Base-by-base conservation (phyloP, 2,888 invertebrate species). In the Artemia sinica region DNA sequence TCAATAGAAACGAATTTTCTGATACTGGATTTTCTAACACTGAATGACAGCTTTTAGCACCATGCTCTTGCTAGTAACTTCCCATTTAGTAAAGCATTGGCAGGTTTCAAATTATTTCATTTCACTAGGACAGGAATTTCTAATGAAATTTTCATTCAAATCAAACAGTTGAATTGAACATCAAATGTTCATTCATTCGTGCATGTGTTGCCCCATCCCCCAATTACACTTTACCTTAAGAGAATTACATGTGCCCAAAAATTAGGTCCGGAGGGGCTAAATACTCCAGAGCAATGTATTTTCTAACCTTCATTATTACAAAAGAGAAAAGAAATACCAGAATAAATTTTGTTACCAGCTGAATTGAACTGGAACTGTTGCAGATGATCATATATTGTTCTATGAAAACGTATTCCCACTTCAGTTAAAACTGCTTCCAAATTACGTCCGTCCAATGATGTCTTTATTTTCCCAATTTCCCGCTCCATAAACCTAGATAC, bases 301-400 rank as follows among this genome's bases (percentile, higher is more conserved):
- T n/a, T 49, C 65, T 49, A 71, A 41, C 51, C 49, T 52, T 41
- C 49, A 66, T 41, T 70, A 49, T 71, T 63, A 63, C 13, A 67
- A 69, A 28, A 71, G 12, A n/a, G 50, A n/a, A 18, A 71, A 58
- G 4, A 41, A 41, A 41, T 6, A 2, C 41, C 41, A 41, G 41
- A 41, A 41, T 41, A 41, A 41, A 41, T 41, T 6, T 9, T 48
- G 70, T 74, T 78, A 88, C 89, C 95, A 66, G 92, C 87, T 8
- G 91, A 91, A 78, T 91, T 94, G 76, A 93, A 96, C 77, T 92
- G 91, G 81, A 89, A 94, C 76, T 91, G 91, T 74, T 90, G 87
- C 72, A 98, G 81, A 78, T 98, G 97, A 72, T 96, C 94, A 76
- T 91, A 91, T 72, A 98, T 87, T 67, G 92, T 87, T 67, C 93